Base-by-base conservation (phyloP, 2,888 invertebrate genomes). In the Hirtodrosophila alboralis region DNA sequence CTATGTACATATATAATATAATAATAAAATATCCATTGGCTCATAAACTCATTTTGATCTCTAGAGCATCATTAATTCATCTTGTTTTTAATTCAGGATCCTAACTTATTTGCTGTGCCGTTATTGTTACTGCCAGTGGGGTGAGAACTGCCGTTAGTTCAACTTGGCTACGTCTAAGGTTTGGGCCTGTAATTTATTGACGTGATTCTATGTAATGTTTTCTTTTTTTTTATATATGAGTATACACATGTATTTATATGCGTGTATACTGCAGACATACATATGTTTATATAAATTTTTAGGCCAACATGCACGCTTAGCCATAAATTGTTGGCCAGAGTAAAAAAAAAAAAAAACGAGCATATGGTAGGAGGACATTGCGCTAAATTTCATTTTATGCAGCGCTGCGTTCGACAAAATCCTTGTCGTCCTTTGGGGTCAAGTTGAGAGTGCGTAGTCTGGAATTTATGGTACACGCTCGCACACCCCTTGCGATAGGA, bases 351-450 rank as follows among this genome's bases (percentile, higher is more conserved):
- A n/a, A n/a, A n/a, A n/a, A n/a, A n/a, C n/a, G n/a, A n/a, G 37
- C 34, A 48, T 53, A 45, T 56, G 37, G 41, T 59, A 74, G 49
- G 40, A 48, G 56, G 47, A 58, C 72, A 73, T 73, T 75, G 77
- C 73, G 80, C 80, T 83, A 73, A 77, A 77, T 79, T 77, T 83
- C 73, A 79, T 77, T 77, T 77, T 73, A 77, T 77, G 77, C 80
- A 79, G 80, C 73, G 57, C 62, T 77, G 77, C 73, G 58, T 54
- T 41, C 54, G 48, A 54, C 73, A 51, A 62, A 56, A 56, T 54
- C 47, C 65, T 45, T 52, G 26, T 44, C 65, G 69, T 64, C 56
- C 56, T 56, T n/a, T 54, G 69, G 84, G 76, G 77, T 84, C 77
- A 77, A 79, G 80, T 79, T 84, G 76, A 84, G 56, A 68, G 65